Base-by-base conservation (phyloP, 2,888 invertebrate genomes). In the Bellardia pandia region DNA sequence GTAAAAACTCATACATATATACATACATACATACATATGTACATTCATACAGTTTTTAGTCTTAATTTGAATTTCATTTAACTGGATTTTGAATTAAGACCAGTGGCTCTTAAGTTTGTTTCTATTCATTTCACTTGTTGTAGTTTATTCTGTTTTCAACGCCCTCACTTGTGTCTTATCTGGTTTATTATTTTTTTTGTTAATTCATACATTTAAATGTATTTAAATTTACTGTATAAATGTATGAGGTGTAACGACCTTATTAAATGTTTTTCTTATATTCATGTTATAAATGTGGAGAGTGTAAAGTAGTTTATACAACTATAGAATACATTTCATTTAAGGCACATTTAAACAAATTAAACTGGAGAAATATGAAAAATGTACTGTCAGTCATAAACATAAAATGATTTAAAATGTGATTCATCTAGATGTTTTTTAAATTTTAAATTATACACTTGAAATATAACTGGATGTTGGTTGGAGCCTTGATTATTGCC, bases 81-180 rank as follows among this genome's bases (percentile, higher is more conserved):
- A 45, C 11, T 48, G 40, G 6, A 16, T 45, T 64, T 30, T 13
- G 13, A 30, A 45, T 45, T 68, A 68, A 68, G 30, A 45, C 30
- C 68, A 71, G 71, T 71, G n/a, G 33, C 53, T 71, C 23, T 53
- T 68, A n/a, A 14, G 7, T 69, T 69, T 48, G 1, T n/a, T 37
- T 64, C 42, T 42, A 16, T 23, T 13, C 45, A 13, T 45, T 45
- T 45, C 13, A 45, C 45, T 9, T n/a, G 37, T 37, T 37, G 6
- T 45, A 23, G 6, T 33, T 51, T 51, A 11, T 40, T 40, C 16
- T 0, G 37, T 9, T 64, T 64, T 64, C 51, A 69, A 71, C 71
- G 37, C 71, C 71, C 53, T 37, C 37, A 71, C 71, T 71, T 71
- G 5, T n/a, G n/a, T 37, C 3, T 37, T 53, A 56, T 23, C 3